Conservation (phyloP, 2,113 vertebrate genomes). For the Percina caprodes region DNA sequence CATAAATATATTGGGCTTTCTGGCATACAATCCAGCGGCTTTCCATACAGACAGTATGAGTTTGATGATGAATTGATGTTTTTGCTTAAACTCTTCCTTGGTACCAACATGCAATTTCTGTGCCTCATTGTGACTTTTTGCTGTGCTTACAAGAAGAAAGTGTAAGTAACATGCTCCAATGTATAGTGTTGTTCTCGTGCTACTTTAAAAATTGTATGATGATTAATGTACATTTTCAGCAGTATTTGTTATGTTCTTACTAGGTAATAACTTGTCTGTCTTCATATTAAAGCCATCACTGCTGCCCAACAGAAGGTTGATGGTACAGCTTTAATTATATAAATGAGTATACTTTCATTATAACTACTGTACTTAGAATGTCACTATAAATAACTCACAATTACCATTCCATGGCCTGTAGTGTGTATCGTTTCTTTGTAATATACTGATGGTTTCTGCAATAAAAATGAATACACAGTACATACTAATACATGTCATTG, state of each 20-base stretch:
- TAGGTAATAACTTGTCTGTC: not conserved
- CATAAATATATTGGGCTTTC: not conserved
- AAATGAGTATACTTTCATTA: not conserved
- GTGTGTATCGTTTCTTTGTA: not conserved
- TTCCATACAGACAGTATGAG: not conserved
- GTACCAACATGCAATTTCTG: not conserved
- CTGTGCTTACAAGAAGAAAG: not conserved
- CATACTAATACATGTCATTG: not conserved
- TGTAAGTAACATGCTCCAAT: not conserved
- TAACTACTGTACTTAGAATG: not conserved
- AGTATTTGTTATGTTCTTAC: not conserved
- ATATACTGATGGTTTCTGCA: not conserved
- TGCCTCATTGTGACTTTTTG: not conserved
- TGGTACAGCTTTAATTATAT: not conserved
- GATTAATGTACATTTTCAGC: not conserved
- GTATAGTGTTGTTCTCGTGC: too few relatives aligned
- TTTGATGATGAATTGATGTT: not conserved
- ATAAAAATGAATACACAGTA: not conserved
- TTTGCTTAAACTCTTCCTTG: not conserved
- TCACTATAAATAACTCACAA: not conserved
- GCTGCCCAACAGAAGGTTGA: not conserved
- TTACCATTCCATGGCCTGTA: too few relatives aligned
- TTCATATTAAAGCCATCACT: not conserved
- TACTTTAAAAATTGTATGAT: too few relatives aligned
- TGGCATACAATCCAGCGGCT: not conserved